Evolutionary conservation across 2,888 invertebrate genomes (phyloP), one percentile per base, ranked within the genome.

Genomic region (Stenurella melanura): DNA sequence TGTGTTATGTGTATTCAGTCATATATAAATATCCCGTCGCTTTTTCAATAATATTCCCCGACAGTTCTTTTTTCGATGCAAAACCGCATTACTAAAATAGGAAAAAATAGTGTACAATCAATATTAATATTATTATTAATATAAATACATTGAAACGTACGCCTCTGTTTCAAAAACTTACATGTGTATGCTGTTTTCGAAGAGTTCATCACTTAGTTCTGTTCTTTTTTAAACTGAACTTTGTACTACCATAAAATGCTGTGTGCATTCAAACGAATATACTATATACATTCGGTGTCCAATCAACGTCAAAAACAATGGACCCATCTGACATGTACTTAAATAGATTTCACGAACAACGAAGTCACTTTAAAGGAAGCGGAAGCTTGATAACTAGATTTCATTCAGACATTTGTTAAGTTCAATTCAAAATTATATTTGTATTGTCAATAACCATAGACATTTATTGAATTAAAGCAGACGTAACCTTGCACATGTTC

Each of bases 281-380:
- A 38, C 38, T 38, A 38, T 38, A 38, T 21, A 21, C 64, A 42
- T 19, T 64, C 12, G 42, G 64, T 42, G 64, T 42, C 64, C 64
- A 64, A 50, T 64, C 64, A 64, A 64, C 17, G 64, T 64, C 64
- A 64, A 64, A 64, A 64, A 64, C 64, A 64, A 64, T 42, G 21
- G 42, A 42, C 64, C 18, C 19, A 42, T 64, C 64, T n/a, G 19
- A 64, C 18, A 38, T 42, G 42, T 10, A 10, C 60, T 10, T 34
- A 34, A 38, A 38, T n/a, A 18, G 63, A 38, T 42, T 42, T 30
- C 19, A 18, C 11, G n/a, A 19, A 38, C 21, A 64, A 0, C 18
- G 64, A 15, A 12, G 11, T 64, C 18, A 64, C 63, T 64, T 17
- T 38, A 38, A 17, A 38, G 34, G 30, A 38, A 64, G 34, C 30